A percentile compares a stretch with the other conserved stretches of the same genome.
Evolutionary conservation across 2,888 invertebrate genomes (phyloP).

Genomic region (Trichopria drosophilae): DNA sequence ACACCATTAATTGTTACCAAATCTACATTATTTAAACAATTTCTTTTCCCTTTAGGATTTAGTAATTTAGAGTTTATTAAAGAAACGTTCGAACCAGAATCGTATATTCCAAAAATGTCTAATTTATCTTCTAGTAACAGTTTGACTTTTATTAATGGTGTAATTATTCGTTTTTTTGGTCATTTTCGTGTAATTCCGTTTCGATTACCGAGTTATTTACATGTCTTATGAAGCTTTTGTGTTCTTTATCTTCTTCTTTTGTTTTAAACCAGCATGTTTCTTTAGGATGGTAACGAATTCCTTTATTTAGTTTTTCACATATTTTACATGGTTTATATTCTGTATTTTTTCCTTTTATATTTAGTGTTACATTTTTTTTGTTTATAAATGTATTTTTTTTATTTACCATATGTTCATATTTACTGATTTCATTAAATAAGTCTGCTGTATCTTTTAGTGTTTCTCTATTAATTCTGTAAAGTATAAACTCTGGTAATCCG

Average conservation of each 20-base stretch:
- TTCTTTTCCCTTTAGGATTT: slow-evolving; percentile 23
- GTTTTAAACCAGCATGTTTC: slow-evolving; percentile 28
- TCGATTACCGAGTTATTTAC: too few relatives aligned
- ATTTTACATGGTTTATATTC: slow-evolving; percentile 15
- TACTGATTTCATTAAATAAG: slow-evolving; percentile 43
- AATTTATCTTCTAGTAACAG: too few relatives aligned
- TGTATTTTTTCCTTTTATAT: too few relatives aligned
- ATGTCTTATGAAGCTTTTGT: too few relatives aligned
- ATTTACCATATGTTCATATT: slow-evolving; percentile 39
- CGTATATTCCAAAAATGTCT: slow-evolving; percentile 32
- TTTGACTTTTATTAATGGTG: too few relatives aligned
- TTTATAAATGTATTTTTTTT: slow-evolving; percentile 30
- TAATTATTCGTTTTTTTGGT: too few relatives aligned
- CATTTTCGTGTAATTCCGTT: too few relatives aligned
- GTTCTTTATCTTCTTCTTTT: too few relatives aligned
- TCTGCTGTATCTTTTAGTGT: slow-evolving; percentile 39
- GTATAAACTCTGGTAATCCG: slow-evolving; percentile 42
- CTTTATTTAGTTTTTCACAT: slow-evolving; percentile 21
- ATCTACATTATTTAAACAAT: slow-evolving; percentile 25
- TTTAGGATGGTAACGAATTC: slow-evolving; percentile 20
- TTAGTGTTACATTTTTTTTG: slow-evolving; percentile 12
- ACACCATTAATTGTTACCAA: slow-evolving; percentile 40
- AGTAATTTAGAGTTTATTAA: slow-evolving; percentile 37
- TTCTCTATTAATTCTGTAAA: slow-evolving; percentile 44
- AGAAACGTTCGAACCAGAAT: slow-evolving; percentile 36